A percentile compares a stretch with the other conserved stretches of the same genome.
phyloP scores from a whole-genome alignment of 2,113 vertebrate species.

The Oncorhynchus kisutch region DNA sequence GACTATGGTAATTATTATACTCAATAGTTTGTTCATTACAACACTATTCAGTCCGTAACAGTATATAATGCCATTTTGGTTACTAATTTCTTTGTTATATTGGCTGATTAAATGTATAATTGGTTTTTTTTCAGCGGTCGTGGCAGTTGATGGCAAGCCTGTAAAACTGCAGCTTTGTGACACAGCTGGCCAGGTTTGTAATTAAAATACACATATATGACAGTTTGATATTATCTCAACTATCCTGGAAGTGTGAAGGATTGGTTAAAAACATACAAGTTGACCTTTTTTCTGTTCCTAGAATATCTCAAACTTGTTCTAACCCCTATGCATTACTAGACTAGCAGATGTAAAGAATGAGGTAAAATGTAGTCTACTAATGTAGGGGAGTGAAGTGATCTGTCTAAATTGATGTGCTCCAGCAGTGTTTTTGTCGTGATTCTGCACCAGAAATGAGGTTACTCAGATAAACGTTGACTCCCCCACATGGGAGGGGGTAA shows the following conservation, averaged over 20 bases:
- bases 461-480: slow-evolving; percentile 25
- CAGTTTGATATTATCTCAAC: background rate
- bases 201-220: background rate
- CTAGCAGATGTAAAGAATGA: too few relatives aligned
- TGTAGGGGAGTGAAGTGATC: background rate
- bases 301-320: too few relatives aligned
- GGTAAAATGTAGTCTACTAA: background rate
- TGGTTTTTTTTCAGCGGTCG: slow-evolving; percentile 74
- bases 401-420: background rate
- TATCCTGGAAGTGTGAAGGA: too few relatives aligned
- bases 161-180: slow-evolving; percentile 95
- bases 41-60: background rate
- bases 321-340: too few relatives aligned
- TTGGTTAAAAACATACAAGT: too few relatives aligned
- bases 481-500: slow-evolving; percentile 20
- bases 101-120: background rate
- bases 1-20: background rate
- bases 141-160: slow-evolving; percentile 89
- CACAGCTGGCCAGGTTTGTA: slow-evolving; percentile 94
- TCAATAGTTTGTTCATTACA: background rate
- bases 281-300: too few relatives aligned
- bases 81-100: background rate
- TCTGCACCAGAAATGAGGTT: slow-evolving; percentile 17
- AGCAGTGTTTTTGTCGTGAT: slow-evolving; percentile 18
- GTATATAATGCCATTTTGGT: background rate